phyloP scores from a whole-genome alignment of 2,797 vertebrate species.

The Dipus sagitta region DNA sequence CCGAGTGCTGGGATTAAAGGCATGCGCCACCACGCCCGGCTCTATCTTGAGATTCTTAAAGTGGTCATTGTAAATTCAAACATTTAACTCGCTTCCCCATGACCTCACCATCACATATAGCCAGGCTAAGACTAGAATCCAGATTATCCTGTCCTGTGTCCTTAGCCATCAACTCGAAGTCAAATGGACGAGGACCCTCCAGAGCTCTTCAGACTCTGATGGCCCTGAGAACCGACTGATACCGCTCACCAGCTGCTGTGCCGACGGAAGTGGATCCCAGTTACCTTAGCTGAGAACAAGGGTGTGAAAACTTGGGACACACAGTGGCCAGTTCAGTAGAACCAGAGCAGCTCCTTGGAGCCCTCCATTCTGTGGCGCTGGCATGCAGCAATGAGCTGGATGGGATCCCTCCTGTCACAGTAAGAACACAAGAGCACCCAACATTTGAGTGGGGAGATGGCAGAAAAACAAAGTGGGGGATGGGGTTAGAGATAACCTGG shows the following conservation, averaged over 20 bases:
- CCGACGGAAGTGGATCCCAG: background rate
- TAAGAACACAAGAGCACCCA: background rate
- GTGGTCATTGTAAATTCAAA: background rate
- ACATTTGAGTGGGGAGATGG: background rate
- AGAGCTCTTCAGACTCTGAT: background rate
- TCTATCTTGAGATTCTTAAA: background rate
- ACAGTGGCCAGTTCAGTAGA: background rate
- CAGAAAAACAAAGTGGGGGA: background rate
- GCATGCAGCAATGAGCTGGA: background rate
- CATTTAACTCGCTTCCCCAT: background rate
- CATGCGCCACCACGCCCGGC: too few species aligned
- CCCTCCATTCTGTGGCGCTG: background rate
- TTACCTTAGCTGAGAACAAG: background rate
- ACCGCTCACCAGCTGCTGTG: background rate
- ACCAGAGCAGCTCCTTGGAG: background rate
- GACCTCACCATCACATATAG: background rate
- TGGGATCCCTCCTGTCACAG: background rate
- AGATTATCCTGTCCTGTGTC: background rate
- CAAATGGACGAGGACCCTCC: background rate
- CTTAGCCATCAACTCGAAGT: background rate
- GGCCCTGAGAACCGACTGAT: background rate
- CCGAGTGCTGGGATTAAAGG: too few species aligned
- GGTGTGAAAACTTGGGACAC: background rate
- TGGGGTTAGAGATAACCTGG: background rate
- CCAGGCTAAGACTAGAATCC: background rate